These are phyloP conservation scores for Panthera uncia DNA, from an alignment of 2,113 vertebrate genomes.

Conservation along the genomic window DNA sequence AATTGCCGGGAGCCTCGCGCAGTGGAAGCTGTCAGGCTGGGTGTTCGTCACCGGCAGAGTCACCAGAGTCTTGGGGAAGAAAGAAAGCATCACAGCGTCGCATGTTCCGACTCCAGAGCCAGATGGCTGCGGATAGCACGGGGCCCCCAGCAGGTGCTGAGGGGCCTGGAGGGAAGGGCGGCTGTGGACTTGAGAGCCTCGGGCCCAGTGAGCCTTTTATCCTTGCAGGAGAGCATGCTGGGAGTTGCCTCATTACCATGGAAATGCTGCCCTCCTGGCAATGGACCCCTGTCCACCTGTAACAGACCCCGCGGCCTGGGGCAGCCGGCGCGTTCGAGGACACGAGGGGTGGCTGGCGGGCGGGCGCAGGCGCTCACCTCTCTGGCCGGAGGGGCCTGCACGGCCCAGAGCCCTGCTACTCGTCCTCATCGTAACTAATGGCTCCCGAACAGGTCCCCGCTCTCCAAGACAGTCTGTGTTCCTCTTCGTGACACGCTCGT, in stretches of 20 bases:
- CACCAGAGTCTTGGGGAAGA: fast-evolving
- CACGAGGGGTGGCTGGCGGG: neutral
- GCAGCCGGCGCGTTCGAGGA: neutral
- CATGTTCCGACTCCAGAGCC: neutral
- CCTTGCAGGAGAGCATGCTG: neutral
- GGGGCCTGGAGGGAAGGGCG: fast-evolving
- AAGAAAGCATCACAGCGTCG: fast-evolving
- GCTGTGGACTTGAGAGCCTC: neutral
- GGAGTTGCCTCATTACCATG: neutral
- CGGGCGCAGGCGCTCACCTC: fast-evolving
- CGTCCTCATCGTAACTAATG: neutral
- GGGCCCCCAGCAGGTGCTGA: neutral
- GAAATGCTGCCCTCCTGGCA: neutral
- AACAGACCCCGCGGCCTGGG: too few species aligned
- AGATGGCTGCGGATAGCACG: neutral
- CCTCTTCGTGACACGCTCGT: conserved; percentile 76
- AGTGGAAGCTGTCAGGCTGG: neutral
- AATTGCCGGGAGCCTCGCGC: neutral
- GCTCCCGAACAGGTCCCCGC: neutral
- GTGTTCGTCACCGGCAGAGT: neutral
- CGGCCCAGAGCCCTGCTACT: fast-evolving
- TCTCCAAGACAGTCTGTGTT: conserved; percentile 25
- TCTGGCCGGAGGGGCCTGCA: neutral
- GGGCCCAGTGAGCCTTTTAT: neutral
- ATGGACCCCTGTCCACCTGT: neutral